Evolutionary conservation across 1,140 invertebrate species (phyloP), one percentile per base, ranked within the genome.

Genomic region (Sminthurides bifidus): DNA sequence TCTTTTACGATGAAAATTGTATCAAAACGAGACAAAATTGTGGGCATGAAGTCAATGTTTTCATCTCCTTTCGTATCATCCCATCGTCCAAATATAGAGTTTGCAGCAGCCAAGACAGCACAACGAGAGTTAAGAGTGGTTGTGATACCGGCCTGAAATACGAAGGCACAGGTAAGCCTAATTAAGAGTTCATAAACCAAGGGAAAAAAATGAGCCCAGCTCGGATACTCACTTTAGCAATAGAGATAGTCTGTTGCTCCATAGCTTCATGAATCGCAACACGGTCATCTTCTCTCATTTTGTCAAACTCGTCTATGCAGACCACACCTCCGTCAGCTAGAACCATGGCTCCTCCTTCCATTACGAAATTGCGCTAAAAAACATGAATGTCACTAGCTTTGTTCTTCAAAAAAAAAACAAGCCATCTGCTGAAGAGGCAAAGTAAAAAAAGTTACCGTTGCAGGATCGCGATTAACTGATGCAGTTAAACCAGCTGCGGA

Each of bases 1-100:
- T 99, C 96, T 73, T 98, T 98, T 0, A 99, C 87, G 66, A 99
- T 93, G 69, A 97, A 99, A 64, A 99, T 99, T 89, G 95, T 98
- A 71, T 99, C 96, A 70, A 99, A 99, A 72, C 96, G 81, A 0
- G 96, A 98, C n/a, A 99, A 76, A 72, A 99, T 99, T 0, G 96
- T 98, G 0, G 96, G 96, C 91, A 99, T 96, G 68, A 99, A 99
- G 71, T 99, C 92, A 62, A 99, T 98, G 69, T 99, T 99, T 62
- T 97, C 92, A 65, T 94, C 90, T 5, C 92, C 94, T 70, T 96
- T 96, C 0, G 84, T 87, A 60, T 99, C 95, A 70, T 99, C 96
- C 96, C 95, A 99, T 29, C 92, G 79, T 2, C 95, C 96, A 73
- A 92, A 98, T 40, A 98, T 89, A 21, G 92, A 95, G 74, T 99